Percentiles rank a stretch among this genome's conserved stretches.
These are phyloP conservation scores for Brachionus rotundiformis DNA, from an alignment of 1,140 invertebrate species.

Conservation along the genomic window DNA sequence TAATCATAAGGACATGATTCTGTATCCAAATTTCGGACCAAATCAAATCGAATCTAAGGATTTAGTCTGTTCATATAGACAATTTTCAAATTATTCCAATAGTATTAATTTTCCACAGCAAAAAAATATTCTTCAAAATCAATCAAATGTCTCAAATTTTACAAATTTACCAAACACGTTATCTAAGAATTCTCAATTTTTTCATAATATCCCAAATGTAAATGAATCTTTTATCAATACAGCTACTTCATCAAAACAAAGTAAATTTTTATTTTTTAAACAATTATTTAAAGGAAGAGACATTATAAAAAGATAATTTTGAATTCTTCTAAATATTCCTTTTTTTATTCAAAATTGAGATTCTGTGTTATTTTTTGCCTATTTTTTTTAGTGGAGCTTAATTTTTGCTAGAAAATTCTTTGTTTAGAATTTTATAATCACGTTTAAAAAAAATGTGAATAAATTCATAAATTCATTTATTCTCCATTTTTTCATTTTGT, in stretches of 20 bases:
- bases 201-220: conserved; percentile 18
- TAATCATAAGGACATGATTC: not conserved
- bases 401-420: not conserved
- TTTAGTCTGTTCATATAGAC: too few relatives aligned
- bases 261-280: not conserved
- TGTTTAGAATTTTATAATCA: not conserved
- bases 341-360: too few relatives aligned
- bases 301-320: too few relatives aligned
- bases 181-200: not conserved
- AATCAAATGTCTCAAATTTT: not conserved
- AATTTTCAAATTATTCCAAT: not conserved
- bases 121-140: not conserved
- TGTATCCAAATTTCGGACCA: not conserved
- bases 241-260: not conserved
- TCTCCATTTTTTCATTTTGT: not conserved
- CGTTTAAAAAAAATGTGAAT: not conserved
- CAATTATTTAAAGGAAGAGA: not conserved
- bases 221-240: not conserved
- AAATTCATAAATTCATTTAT: not conserved
- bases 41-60: not conserved
- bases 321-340: too few relatives aligned
- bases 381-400: not conserved
- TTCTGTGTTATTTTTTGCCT: too few relatives aligned
- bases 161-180: conserved; percentile 19
- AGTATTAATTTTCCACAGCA: not conserved